phyloP scores from a whole-genome alignment of 1,140 invertebrate genomes.

The Drosophila grimshawi region DNA sequence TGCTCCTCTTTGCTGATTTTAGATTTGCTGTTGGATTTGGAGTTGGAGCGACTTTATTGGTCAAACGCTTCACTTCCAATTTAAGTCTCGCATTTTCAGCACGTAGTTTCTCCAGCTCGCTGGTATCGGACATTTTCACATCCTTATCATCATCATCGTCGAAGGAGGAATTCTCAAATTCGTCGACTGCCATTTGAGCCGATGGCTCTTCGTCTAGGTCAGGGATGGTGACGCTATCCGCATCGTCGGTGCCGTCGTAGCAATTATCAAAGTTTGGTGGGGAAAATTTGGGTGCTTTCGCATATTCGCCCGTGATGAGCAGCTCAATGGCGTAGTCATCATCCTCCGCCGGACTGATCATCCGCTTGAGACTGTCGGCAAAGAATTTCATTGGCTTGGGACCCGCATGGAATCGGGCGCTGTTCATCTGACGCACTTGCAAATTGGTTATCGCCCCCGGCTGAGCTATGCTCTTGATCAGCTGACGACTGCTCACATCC shows the following conservation, averaged over 20 bases:
- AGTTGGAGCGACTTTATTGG: constrained; percentile 6
- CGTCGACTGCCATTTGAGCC: not conserved
- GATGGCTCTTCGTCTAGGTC: not conserved
- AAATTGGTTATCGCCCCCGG: constrained; percentile 91
- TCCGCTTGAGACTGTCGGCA: constrained; percentile 83
- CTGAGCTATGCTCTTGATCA: constrained; percentile 88
- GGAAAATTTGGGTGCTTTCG: not conserved
- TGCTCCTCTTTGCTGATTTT: constrained; percentile 25
- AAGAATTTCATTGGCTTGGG: constrained; percentile 84
- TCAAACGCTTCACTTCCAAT: constrained; percentile 22
- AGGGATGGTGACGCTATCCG: not conserved
- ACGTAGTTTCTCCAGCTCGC: constrained; percentile 49
- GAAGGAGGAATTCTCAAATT: not conserved
- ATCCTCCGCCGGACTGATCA: constrained; percentile 59
- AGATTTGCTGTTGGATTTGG: constrained; percentile 13
- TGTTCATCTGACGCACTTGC: constrained; percentile 86
- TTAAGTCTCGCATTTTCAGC: constrained; percentile 55
- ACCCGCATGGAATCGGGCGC: constrained; percentile 83
- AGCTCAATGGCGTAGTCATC: constrained; percentile 70
- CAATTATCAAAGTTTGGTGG: constrained; percentile 20
- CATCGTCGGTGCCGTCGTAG: not conserved
- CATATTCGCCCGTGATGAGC: constrained; percentile 52
- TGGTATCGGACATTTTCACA: constrained; percentile 77
- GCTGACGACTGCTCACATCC: constrained; percentile 91
- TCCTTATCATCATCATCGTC: constrained; percentile 12